These are phyloP conservation scores for Megalurothrips usitatus DNA, from an alignment of 2,888 invertebrate genomes.

Conservation along the genomic window DNA sequence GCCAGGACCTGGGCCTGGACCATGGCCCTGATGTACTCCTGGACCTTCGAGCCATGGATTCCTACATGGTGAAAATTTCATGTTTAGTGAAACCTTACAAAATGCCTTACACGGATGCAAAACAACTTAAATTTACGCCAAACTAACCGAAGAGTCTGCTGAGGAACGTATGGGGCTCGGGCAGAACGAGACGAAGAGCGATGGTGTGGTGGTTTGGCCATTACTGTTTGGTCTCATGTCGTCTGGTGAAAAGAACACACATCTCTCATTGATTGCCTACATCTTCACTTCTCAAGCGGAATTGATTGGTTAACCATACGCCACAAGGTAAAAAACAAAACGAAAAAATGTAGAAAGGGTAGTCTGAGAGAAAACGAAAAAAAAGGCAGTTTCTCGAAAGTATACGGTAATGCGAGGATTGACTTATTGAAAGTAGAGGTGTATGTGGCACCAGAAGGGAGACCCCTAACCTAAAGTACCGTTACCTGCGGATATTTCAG, in stretches of 20 bases:
- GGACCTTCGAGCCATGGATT: not conserved
- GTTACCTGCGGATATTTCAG: not conserved
- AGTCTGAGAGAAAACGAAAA: not conserved
- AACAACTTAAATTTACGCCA: not conserved
- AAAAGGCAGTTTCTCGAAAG: not conserved
- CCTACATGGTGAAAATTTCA: not conserved
- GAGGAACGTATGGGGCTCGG: not conserved
- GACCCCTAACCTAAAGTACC: not conserved
- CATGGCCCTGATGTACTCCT: not conserved
- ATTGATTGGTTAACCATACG: not conserved
- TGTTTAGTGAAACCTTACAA: not conserved
- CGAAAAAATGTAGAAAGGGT: not conserved
- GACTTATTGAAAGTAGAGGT: not conserved
- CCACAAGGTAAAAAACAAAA: not conserved
- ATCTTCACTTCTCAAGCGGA: not conserved
- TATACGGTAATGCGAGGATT: not conserved
- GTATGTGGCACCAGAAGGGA: not conserved
- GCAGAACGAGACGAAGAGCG: not conserved
- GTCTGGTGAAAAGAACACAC: not conserved
- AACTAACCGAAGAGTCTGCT: not conserved
- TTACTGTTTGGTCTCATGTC: not conserved
- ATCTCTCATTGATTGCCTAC: not conserved
- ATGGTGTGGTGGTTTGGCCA: constrained; percentile 13
- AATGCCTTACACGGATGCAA: not conserved
- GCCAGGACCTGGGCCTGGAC: not conserved